Evolutionary conservation across 64 coral and sea anemone species (phyloP).

Genomic region (Montipora cactus): DNA sequence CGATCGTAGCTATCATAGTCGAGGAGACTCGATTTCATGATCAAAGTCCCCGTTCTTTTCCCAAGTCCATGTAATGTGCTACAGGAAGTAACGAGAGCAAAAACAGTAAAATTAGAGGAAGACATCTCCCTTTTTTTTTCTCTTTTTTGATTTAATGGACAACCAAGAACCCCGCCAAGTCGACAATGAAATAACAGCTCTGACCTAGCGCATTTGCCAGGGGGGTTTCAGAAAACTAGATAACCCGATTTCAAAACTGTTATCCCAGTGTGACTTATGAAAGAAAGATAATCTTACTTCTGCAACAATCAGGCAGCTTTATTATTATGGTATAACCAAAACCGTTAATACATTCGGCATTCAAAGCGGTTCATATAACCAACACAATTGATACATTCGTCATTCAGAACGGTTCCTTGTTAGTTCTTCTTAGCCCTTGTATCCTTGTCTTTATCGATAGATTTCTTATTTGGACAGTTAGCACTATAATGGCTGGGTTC

Average conservation of each 20-base stretch:
- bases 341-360: background rate
- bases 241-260: background rate
- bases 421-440: background rate
- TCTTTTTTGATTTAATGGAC: background rate
- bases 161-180: slow-evolving; percentile 7
- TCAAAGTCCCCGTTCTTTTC: background rate
- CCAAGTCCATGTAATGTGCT: slow-evolving; percentile 1
- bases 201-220: background rate
- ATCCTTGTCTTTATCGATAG: background rate
- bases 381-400: background rate
- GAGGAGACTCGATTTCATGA: slow-evolving; percentile 2
- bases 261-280: slow-evolving; percentile 8
- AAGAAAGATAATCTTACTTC: background rate
- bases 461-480: background rate
- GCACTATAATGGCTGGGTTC: background rate
- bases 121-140: background rate
- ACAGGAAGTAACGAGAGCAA: background rate
- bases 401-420: background rate
- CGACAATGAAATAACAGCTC: slow-evolving; percentile 22
- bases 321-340: background rate
- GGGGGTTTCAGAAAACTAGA: too few species aligned
- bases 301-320: slow-evolving; percentile 5
- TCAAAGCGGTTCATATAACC: background rate
- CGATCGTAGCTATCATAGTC: background rate
- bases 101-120: background rate